A percentile compares a stretch with the other conserved stretches of the same genome.
These are phyloP conservation scores for Parapsyche elsis DNA, from an alignment of 1,140 invertebrate species.

Conservation along the genomic window DNA sequence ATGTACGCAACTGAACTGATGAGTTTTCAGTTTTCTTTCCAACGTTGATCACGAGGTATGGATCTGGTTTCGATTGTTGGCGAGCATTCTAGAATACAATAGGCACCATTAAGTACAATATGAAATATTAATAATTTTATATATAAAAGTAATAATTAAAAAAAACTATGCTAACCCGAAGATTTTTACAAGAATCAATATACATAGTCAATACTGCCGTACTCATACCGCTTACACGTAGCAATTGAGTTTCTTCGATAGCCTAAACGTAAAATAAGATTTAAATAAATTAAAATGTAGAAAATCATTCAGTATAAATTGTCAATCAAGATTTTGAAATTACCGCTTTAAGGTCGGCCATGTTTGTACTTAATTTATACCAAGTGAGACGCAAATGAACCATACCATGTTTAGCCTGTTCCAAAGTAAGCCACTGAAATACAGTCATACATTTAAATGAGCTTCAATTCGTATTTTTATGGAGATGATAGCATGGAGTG, in stretches of 20 bases:
- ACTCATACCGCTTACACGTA: conserved; percentile 80
- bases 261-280: conserved; percentile 68
- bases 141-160: conserved; percentile 36
- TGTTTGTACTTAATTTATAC: conserved; percentile 81
- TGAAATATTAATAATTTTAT: neutral
- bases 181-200: conserved; percentile 89
- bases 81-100: conserved; percentile 71
- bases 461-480: neutral
- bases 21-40: conserved; percentile 79
- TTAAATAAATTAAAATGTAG: conserved; percentile 37
- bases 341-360: conserved; percentile 79
- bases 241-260: conserved; percentile 78
- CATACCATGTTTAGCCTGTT: conserved; percentile 93
- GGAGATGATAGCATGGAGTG: no score
- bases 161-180: conserved; percentile 77
- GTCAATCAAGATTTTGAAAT: conserved; percentile 19
- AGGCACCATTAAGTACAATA: conserved; percentile 20
- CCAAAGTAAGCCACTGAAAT: conserved; percentile 89
- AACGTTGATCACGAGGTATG: conserved; percentile 77
- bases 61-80: conserved; percentile 78
- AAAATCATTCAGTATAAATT: conserved; percentile 23
- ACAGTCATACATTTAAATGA: conserved; percentile 28
- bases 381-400: conserved; percentile 89
- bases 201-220: conserved; percentile 84
- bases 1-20: conserved; percentile 76